A percentile compares a stretch with the other conserved stretches of the same genome.
These are phyloP conservation scores for Cerastoderma edule DNA, from an alignment of 2,888 invertebrate genomes.

Conservation along the genomic window DNA sequence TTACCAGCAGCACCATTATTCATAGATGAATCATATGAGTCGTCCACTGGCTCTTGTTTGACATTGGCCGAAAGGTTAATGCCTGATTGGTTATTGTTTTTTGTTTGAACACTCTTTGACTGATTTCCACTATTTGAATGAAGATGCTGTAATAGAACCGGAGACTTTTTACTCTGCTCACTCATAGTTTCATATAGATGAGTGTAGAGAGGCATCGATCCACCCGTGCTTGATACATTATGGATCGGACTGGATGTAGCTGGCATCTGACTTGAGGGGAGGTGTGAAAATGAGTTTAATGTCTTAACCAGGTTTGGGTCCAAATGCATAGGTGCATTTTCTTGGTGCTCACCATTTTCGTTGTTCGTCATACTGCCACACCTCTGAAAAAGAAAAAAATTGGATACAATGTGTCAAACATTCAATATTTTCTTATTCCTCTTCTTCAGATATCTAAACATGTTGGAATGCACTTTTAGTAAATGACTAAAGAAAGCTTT, in stretches of 20 bases:
- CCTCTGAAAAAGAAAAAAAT: slow-evolving; percentile 11
- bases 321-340: not conserved
- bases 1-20: too few species aligned
- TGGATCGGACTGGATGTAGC: not conserved
- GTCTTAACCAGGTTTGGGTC: slow-evolving; percentile 14
- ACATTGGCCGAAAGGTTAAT: slow-evolving; percentile 12
- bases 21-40: slow-evolving; percentile 33
- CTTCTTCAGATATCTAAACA: too few species aligned
- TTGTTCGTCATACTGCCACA: not conserved
- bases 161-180: not conserved
- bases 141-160: not conserved
- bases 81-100: not conserved
- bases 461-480: too few species aligned
- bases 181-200: too few species aligned
- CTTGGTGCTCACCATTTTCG: not conserved
- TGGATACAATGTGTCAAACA: too few species aligned
- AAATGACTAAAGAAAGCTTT: too few species aligned
- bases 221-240: too few species aligned
- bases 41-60: slow-evolving; percentile 56
- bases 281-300: not conserved
- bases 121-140: not conserved
- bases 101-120: not conserved
- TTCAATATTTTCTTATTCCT: too few species aligned
- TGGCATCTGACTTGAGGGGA: not conserved
- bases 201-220: too few species aligned